Conservation (phyloP, 2,113 vertebrate genomes). For the Heterochromis multidens region DNA sequence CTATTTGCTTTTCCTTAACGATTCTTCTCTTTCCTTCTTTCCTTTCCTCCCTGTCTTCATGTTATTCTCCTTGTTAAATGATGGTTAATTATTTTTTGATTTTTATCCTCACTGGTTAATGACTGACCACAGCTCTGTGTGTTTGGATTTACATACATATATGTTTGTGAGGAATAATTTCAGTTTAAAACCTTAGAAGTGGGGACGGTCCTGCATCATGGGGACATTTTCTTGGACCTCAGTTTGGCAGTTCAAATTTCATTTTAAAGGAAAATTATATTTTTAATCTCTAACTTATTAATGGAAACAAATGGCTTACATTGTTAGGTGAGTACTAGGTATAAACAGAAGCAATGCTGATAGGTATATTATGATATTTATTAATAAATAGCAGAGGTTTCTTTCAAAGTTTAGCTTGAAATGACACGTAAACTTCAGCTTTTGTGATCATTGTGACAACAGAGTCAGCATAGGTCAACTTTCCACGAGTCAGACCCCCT, state of each 20-base stretch:
- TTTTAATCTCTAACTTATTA: not conserved
- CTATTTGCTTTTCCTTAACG: not conserved
- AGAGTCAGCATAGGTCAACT: no score
- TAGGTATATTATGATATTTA: no score
- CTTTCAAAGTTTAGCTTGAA: no score
- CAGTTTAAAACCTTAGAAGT: not conserved
- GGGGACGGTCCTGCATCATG: not conserved
- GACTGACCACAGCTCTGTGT: not conserved
- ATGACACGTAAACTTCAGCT: no score
- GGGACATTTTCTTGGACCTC: not conserved
- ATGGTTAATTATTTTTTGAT: constrained; percentile 36
- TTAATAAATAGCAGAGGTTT: no score
- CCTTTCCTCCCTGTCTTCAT: not conserved
- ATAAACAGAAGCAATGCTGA: no score
- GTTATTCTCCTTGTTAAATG: not conserved
- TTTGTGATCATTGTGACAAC: no score
- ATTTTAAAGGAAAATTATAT: not conserved
- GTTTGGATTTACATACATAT: not conserved
- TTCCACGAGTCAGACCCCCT: no score
- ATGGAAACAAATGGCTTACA: not conserved
- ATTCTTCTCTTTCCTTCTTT: not conserved
- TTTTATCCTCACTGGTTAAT: not conserved
- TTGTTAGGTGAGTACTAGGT: no score
- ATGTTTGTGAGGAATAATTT: not conserved
- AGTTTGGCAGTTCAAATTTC: not conserved